phyloP scores from a whole-genome alignment of 2,113 vertebrate species.

The Rhadina sibilatrix region DNA sequence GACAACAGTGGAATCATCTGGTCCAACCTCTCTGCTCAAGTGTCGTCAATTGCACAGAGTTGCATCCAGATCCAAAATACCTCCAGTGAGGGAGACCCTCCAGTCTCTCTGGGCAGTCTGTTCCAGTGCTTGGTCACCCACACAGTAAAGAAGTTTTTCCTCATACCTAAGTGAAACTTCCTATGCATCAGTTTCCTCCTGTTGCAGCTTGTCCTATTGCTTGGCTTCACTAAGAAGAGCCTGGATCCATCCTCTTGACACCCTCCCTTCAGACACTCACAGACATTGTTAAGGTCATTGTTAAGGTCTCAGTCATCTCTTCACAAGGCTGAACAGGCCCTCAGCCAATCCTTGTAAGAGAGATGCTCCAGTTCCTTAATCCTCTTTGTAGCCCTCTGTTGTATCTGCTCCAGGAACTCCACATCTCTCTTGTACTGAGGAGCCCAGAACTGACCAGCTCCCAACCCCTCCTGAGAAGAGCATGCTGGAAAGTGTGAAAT shows the following conservation, averaged over 20 bases:
- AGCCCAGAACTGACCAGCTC: not conserved
- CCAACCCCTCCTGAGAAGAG: not conserved
- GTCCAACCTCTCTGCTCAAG: not conserved
- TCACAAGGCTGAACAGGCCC: not conserved
- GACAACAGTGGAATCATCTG: not conserved
- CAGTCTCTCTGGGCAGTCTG: not conserved
- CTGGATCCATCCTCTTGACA: not conserved
- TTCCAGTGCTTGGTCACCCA: not conserved
- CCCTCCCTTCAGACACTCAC: not conserved
- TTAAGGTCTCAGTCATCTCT: not conserved
- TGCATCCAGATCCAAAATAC: not conserved
- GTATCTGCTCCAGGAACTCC: not conserved
- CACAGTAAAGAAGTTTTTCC: not conserved
- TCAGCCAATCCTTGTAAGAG: not conserved
- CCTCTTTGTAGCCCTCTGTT: not conserved
- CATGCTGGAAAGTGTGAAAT: not conserved
- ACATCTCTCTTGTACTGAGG: accelerated
- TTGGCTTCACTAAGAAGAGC: not conserved
- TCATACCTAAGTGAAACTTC: not conserved
- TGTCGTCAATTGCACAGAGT: not conserved
- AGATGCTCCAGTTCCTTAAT: not conserved
- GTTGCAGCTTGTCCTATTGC: not conserved
- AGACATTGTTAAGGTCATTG: not conserved
- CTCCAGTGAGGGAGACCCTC: not conserved
- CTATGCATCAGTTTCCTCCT: not conserved